Evolutionary conservation across 2,797 vertebrate species (phyloP).

Genomic region (Aulostomus chinensis): DNA sequence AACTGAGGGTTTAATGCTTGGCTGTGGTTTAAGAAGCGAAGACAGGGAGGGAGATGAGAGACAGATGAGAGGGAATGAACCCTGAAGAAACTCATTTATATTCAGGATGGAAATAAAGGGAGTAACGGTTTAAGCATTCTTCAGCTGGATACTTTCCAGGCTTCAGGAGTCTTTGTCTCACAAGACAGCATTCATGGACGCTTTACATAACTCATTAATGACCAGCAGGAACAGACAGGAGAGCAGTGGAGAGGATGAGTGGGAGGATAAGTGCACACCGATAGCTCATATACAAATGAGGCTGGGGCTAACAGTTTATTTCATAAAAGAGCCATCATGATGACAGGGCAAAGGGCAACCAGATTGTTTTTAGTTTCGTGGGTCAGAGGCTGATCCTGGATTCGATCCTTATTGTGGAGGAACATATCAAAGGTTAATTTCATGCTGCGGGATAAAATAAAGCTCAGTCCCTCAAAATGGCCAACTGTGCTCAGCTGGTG

Average conservation of each 20-base stretch:
- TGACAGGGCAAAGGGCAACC: too few relatives aligned
- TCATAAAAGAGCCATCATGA: too few relatives aligned
- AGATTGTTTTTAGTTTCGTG: too few relatives aligned
- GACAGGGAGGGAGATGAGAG: constrained; percentile 32
- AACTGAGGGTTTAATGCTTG: constrained; percentile 29
- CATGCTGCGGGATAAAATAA: too few relatives aligned
- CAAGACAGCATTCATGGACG: constrained; percentile 19
- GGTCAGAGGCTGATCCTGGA: too few relatives aligned
- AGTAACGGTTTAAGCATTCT: constrained; percentile 48
- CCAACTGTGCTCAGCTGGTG: too few relatives aligned
- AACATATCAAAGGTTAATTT: too few relatives aligned
- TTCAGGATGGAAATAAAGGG: constrained; percentile 57
- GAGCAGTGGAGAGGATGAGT: constrained; percentile 5
- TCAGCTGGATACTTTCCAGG: constrained; percentile 39
- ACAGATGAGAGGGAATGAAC: constrained; percentile 44
- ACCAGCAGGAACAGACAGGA: constrained; percentile 25
- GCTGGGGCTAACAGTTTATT: too few relatives aligned
- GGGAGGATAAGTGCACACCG: constrained; percentile 21
- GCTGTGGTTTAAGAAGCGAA: constrained; percentile 27
- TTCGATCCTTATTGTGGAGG: too few relatives aligned
- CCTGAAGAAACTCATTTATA: constrained; percentile 48
- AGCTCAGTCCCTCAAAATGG: too few relatives aligned
- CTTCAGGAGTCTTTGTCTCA: constrained; percentile 36
- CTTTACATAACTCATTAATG: constrained; percentile 45
- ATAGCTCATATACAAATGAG: too few relatives aligned